Evolutionary conservation across 1,140 invertebrate genomes (phyloP).

Genomic region (Macrocentrus cingulum): DNA sequence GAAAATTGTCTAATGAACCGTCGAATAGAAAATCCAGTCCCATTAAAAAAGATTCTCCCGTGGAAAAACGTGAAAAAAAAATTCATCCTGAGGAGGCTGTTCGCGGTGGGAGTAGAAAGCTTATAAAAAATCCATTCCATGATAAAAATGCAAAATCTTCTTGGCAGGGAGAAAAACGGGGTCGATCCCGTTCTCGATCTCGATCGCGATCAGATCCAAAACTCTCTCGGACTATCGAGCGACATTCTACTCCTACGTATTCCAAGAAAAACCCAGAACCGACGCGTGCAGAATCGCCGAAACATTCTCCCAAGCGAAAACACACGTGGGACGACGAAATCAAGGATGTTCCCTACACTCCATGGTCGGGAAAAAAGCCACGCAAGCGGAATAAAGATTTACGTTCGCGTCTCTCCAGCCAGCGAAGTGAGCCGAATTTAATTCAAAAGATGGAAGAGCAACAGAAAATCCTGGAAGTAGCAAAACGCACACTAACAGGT

Average conservation of each 20-base stretch:
- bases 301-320: slow-evolving; percentile 30
- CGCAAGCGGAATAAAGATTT: slow-evolving; percentile 43
- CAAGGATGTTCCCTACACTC: slow-evolving; percentile 27
- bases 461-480: slow-evolving; percentile 47
- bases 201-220: not conserved
- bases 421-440: slow-evolving; percentile 39
- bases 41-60: not conserved
- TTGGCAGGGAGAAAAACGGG: not conserved
- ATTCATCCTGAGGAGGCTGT: not conserved
- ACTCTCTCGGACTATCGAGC: no score
- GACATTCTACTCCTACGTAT: no score
- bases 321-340: slow-evolving; percentile 36
- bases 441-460: slow-evolving; percentile 50
- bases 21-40: not conserved
- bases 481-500: slow-evolving; percentile 45
- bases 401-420: slow-evolving; percentile 40
- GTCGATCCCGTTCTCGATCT: not conserved
- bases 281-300: not conserved
- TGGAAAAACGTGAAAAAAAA: not conserved
- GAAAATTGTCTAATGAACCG: slow-evolving; percentile 13
- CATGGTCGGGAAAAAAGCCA: slow-evolving; percentile 42
- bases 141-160: slow-evolving; percentile 5
- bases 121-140: slow-evolving; percentile 24
- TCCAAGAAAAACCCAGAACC: no score
- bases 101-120: not conserved